phyloP scores from a whole-genome alignment of 2,113 vertebrate species.

The Bettongia penicillata region DNA sequence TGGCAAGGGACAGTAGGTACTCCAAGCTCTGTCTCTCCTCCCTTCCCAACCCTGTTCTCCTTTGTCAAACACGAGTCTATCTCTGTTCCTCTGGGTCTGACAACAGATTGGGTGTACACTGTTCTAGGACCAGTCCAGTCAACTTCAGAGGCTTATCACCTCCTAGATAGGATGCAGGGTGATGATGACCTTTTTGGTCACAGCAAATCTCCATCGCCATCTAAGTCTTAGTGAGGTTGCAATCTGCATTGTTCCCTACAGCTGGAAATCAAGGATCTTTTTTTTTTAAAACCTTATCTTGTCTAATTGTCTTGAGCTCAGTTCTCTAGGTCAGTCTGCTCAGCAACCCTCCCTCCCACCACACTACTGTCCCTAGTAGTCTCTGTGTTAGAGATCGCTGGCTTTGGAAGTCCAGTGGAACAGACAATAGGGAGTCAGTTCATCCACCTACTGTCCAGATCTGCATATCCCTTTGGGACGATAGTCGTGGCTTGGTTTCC shows the following conservation, averaged over 20 bases:
- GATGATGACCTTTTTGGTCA: background rate
- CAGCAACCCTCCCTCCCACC: background rate
- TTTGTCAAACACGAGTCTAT: background rate
- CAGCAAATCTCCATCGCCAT: background rate
- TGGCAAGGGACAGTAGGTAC: background rate
- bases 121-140: background rate
- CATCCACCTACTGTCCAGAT: background rate
- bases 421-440: background rate
- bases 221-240: background rate
- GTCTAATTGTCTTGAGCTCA: background rate
- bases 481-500: rapidly evolving
- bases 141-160: background rate
- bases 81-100: background rate
- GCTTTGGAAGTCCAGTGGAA: background rate
- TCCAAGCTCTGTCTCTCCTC: background rate
- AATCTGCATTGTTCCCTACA: background rate
- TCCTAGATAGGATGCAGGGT: background rate
- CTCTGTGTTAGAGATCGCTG: background rate
- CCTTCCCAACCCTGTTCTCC: background rate
- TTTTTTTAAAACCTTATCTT: background rate
- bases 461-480: background rate
- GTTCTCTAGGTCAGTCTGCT: background rate
- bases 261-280: background rate
- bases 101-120: background rate
- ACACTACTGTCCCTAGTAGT: background rate